A percentile compares a stretch with the other conserved stretches of the same genome.
These are phyloP conservation scores for Pammene aurita DNA, from an alignment of 2,888 invertebrate species.

Conservation along the genomic window DNA sequence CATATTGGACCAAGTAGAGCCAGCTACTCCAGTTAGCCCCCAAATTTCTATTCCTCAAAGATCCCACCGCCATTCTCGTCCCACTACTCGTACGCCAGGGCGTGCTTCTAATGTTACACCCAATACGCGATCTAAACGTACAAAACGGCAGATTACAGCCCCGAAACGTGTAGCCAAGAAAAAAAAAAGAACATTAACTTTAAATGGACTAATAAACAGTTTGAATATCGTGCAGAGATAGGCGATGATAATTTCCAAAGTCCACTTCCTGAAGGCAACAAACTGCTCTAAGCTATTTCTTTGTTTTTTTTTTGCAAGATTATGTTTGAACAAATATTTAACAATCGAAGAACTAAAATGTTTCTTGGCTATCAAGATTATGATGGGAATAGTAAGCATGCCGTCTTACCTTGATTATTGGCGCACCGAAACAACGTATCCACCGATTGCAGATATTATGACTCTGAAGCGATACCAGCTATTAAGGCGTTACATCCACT, in stretches of 20 bases:
- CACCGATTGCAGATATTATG: slow-evolving; percentile 16
- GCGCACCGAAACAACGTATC: not conserved
- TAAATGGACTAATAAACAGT: slow-evolving; percentile 13
- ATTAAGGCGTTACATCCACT: slow-evolving; percentile 17
- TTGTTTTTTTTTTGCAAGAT: slow-evolving; percentile 15
- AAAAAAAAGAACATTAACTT: slow-evolving; percentile 12
- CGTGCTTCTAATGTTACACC: too few species aligned
- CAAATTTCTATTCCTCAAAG: too few species aligned
- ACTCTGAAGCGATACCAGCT: slow-evolving; percentile 23
- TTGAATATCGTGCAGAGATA: slow-evolving; percentile 14
- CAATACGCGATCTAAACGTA: too few species aligned
- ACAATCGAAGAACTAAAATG: slow-evolving; percentile 15
- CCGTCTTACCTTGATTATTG: slow-evolving; percentile 23
- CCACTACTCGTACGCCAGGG: too few species aligned
- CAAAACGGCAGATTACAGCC: not conserved
- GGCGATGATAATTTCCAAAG: not conserved
- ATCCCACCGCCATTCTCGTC: too few species aligned
- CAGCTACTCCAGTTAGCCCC: too few species aligned
- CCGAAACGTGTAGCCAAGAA: slow-evolving; percentile 12
- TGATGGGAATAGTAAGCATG: slow-evolving; percentile 22
- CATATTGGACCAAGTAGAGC: slow-evolving; percentile 9
- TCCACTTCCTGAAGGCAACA: slow-evolving; percentile 8
- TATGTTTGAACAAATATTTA: slow-evolving; percentile 15
- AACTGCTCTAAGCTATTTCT: slow-evolving; percentile 7
- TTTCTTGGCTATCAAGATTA: slow-evolving; percentile 21